phyloP scores from a whole-genome alignment of 2,797 vertebrate species.

The Aselliscus stoliczkanus region DNA sequence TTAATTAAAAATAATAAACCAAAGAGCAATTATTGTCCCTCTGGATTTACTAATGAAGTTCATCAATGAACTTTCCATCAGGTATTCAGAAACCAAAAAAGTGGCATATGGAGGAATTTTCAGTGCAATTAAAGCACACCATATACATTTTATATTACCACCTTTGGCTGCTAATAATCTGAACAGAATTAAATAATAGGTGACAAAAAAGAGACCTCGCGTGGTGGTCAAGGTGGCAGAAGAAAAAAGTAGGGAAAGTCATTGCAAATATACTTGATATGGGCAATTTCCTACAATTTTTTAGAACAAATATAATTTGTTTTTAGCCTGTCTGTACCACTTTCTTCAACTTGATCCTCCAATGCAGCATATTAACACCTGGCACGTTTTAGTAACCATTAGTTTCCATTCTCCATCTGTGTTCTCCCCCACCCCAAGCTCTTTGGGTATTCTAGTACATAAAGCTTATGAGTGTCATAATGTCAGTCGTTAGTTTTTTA shows the following conservation, averaged over 20 bases:
- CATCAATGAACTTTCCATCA: slow-evolving; percentile 55
- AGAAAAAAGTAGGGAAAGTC: background rate
- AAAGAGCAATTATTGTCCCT: slow-evolving; percentile 50
- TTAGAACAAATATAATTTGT: background rate
- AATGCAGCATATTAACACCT: background rate
- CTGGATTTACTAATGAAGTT: slow-evolving; percentile 60
- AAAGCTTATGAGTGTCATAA: background rate
- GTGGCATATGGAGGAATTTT: slow-evolving; percentile 33
- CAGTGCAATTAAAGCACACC: background rate
- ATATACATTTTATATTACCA: background rate
- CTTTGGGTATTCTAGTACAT: background rate
- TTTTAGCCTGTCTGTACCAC: background rate
- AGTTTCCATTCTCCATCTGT: background rate
- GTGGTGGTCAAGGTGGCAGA: background rate
- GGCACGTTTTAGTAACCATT: background rate
- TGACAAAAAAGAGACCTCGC: background rate
- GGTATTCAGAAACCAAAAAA: slow-evolving; percentile 48
- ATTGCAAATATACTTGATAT: background rate
- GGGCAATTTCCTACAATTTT: background rate
- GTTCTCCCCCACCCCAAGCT: background rate
- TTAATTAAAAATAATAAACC: slow-evolving; percentile 70
- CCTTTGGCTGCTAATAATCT: background rate
- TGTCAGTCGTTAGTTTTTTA: background rate
- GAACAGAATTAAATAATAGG: background rate
- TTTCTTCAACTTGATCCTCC: background rate